Base-by-base conservation (phyloP, 2,888 invertebrate genomes). In the Lepidocyrtinus sp. region DNA sequence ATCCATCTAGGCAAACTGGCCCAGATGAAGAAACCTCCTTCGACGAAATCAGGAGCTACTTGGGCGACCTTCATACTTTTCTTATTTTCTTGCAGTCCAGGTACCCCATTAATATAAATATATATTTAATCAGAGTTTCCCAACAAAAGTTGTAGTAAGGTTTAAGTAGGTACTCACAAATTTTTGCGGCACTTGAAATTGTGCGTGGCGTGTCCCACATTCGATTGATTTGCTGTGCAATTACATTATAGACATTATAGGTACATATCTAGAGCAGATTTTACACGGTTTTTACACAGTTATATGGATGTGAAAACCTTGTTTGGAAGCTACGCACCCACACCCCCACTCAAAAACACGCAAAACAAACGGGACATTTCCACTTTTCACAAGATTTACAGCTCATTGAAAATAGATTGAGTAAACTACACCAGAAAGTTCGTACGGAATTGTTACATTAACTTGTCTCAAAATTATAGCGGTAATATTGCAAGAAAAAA, bases 371-470 rank as follows among this genome's bases (percentile, higher is more conserved):
- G 5, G 12, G 12, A 36, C 36, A 36, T 36, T 36, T 5, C 61
- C 68, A 73, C 64, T 68, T 70, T 70, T 80, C 64, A 68, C 80
- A 80, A 80, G 80, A 80, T 80, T 80, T 80, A 80, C 80, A 75
- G 70, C 80, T 80, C 80, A 80, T 80, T 65, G 80, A 75, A 80
- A 80, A 80, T 64, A 80, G 74, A 80, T 80, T 80, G 74, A 74
- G 74, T 75, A 70, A 75, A 64, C 36, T 36, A 36, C 36, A 36
- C 36, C 36, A 12, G 12, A 36, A 36, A 12, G 36, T 36, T 12
- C 36, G 5, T 12, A 36, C 12, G 36, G 5, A 5, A 7, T 5
- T 36, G 36, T 36, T 5, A 36, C 36, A 7, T 36, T 36, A 5
- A 12, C 36, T 5, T 36, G 36, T 36, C 5, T 36, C 5, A 36